Evolutionary conservation across 2,113 vertebrate species (phyloP), one percentile per base, ranked within the genome.

Genomic region (Dasypus novemcinctus): DNA sequence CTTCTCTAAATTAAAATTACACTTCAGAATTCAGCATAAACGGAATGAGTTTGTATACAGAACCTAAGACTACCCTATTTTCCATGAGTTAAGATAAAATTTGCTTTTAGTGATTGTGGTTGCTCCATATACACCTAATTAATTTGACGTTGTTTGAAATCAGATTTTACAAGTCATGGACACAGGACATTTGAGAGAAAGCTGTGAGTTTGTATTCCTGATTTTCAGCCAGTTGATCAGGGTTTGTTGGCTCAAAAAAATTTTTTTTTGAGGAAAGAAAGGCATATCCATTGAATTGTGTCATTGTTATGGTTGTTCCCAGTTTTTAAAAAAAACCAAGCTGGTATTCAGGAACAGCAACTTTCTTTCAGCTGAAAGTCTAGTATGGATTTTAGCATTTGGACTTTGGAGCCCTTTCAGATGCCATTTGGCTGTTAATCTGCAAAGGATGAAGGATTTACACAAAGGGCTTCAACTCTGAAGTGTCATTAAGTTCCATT

Each of bases 91-190:
- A 83, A 85, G 74, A 92, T 71, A 90, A 95, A 90, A 89, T 84
- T 38, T 38, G 74, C 27, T 83, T 75, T 82, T 80, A 95, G 69
- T 80, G 43, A 43, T 93, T 90, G 82, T 54, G 87, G 79, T 91
- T 93, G 68, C 68, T 69, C 91, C 97, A 25, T 96, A 36, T 43
- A 71, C 1, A 97, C 75, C 90, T 97, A 98, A 97, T 97, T 96
- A 96, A 93, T 92, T 95, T 96, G 69, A 95, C 75, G 2, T 86
- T 96, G 61, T 94, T 96, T 41, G 29, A 96, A 98, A 97, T 97
- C 87, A 93, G 33, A 95, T 97, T 97, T 97, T 96, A 91, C n/a
- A 79, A 93, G 81, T 68, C 81, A 80, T 72, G 76, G 96, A 97
- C 89, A 89, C 31, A 95, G 52, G 69, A 94, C 86, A 96, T 94